Percentiles rank a stretch among this genome's conserved stretches.
phyloP scores from a whole-genome alignment of 2,888 invertebrate genomes.

The Drosophila aldrichi region DNA sequence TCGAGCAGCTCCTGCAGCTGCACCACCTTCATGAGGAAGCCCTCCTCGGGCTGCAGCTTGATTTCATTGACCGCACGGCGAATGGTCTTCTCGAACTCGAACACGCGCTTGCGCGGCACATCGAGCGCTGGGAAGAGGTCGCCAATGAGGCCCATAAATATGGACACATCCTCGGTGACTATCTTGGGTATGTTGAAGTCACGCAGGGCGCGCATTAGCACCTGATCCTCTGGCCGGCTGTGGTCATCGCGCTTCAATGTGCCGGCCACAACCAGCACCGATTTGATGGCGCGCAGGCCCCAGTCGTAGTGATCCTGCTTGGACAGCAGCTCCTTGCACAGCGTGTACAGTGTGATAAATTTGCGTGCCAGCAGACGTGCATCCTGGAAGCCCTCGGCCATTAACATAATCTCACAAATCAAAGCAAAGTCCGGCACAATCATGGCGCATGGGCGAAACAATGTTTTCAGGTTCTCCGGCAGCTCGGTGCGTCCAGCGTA shows the following conservation, averaged over 20 bases:
- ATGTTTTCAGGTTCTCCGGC: constrained; percentile 90
- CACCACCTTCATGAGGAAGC: constrained; percentile 94
- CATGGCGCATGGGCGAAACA: constrained; percentile 96
- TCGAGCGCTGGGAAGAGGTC: constrained; percentile 97
- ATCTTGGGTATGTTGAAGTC: constrained; percentile 98
- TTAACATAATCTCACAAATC: constrained; percentile 99
- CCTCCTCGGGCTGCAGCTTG: constrained; percentile 95
- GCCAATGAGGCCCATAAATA: constrained; percentile 97
- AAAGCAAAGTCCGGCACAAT: constrained; percentile 98
- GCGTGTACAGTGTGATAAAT: constrained; percentile 96
- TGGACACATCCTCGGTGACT: constrained; percentile 95
- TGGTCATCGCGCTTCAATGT: constrained; percentile 94
- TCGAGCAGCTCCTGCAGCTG: constrained; percentile 97
- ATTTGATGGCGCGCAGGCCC: constrained; percentile 98
- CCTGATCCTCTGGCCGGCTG: constrained; percentile 95
- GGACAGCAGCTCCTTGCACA: constrained; percentile 95
- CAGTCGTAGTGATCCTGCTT: constrained; percentile 99
- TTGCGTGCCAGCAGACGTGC: constrained; percentile 96
- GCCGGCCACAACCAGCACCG: constrained; percentile 97
- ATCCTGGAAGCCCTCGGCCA: constrained; percentile 98
- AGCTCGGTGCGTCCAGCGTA: constrained; percentile 97
- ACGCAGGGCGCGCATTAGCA: constrained; percentile 96
- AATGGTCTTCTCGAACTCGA: constrained; percentile 94
- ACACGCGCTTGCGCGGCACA: constrained; percentile 94
- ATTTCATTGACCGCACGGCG: constrained; percentile 92